Conservation (phyloP, 2,888 invertebrate genomes). For the Anoplius nigerrimus region DNA sequence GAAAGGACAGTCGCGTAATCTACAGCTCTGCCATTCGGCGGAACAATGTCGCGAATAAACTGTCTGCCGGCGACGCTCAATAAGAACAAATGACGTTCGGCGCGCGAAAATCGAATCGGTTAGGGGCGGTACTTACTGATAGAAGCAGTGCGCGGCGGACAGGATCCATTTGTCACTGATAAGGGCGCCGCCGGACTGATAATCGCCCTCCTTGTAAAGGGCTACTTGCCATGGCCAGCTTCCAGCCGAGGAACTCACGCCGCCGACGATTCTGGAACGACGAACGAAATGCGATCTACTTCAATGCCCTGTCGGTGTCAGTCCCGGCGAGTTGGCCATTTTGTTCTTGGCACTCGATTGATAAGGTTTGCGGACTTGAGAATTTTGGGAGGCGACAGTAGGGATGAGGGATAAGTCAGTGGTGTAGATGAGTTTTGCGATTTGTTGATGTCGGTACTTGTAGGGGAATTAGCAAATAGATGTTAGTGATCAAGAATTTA, state of each 20-base stretch:
- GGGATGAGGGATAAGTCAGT: background rate
- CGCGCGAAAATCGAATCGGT: too few species aligned
- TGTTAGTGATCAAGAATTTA: too few species aligned
- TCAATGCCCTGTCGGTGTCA: constrained; percentile 19
- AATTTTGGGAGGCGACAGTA: background rate
- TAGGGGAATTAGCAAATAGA: too few species aligned
- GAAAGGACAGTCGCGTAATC: too few species aligned
- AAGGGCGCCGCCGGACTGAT: constrained; percentile 88
- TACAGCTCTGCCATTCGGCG: too few species aligned
- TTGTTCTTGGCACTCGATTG: too few species aligned
- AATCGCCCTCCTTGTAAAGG: constrained; percentile 88
- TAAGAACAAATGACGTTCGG: too few species aligned
- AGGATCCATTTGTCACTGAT: constrained; percentile 84
- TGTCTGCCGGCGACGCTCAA: too few species aligned
- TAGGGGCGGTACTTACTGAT: constrained; percentile 79
- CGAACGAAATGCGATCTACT: constrained; percentile 61
- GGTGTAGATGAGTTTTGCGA: too few species aligned
- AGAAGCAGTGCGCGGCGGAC: constrained; percentile 89
- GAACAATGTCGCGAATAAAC: too few species aligned
- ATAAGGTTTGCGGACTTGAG: background rate
- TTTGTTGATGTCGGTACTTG: too few species aligned
- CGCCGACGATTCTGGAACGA: constrained; percentile 85
- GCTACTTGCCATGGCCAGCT: constrained; percentile 94
- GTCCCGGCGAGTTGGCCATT: too few species aligned
- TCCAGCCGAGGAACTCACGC: constrained; percentile 85